Evolutionary conservation across 2,888 invertebrate species (phyloP), one percentile per base, ranked within the genome.

Genomic region (Adineta ricciae): DNA sequence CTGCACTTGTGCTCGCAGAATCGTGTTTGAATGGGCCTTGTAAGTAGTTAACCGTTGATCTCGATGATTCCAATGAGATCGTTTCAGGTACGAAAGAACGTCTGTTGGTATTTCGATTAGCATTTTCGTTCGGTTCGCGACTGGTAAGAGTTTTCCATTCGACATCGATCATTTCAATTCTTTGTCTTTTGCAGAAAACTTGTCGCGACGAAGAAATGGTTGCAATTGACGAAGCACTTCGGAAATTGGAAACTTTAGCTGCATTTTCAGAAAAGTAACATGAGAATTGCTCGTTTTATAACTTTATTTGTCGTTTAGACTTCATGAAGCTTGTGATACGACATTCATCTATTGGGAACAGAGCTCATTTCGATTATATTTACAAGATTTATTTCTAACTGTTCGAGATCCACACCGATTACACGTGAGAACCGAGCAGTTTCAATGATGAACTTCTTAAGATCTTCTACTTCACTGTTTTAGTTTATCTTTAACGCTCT

Each of bases 281-380:
- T 5, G 0, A 54, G 9, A 54, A 54, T 32, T 36, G 14, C 11
- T 32, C 24, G 27, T 4, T n/a, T 78, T 41, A 5, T 72, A 11
- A 2, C 19, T 27, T 64, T 27, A 21, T 9, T 41, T 24, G 2
- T 27, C n/a, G n/a, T 24, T 11, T 78, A 78, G 92, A 86, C 90
- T 95, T 86, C 91, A 92, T 83, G 90, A 91, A 86, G 92, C 93
- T 41, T 94, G 94, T 89, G 93, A 94, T 89, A 94, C 94, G 88
- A 93, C 94, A 52, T 94, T 94, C 91, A 90, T 96, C 84, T 93
- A 94, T 89, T 95, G 94, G 93, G 95, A 84, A 56, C 64, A 72
- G 24, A 56, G 95, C 91, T 78, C 78, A 78, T 91, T 95, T 84
- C 93, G 94, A 1, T 93, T 94, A 83, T 94, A 95, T 90, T 93